Conservation (phyloP, 2,888 invertebrate species). For the Drosophila borborema region DNA sequence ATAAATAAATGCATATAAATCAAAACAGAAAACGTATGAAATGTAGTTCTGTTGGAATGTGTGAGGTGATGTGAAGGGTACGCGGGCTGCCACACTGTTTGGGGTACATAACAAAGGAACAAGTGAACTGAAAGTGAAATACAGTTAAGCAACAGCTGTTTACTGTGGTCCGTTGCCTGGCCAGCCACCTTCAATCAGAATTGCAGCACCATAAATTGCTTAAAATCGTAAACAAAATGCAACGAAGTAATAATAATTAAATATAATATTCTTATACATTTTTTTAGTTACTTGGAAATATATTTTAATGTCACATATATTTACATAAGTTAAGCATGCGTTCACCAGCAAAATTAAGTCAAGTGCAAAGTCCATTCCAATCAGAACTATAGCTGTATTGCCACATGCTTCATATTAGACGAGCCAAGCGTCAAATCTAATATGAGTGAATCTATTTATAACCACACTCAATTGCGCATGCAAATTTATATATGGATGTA, state of each 20-base stretch:
- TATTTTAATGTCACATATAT: not conserved
- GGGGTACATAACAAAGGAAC: conserved; percentile 29
- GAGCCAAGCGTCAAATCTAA: conserved; percentile 7
- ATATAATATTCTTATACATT: not conserved
- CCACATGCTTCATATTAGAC: conserved; percentile 4
- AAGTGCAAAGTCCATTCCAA: conserved; percentile 55
- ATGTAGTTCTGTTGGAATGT: not conserved
- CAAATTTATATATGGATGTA: not conserved
- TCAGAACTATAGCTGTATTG: conserved; percentile 23
- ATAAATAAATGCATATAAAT: not conserved
- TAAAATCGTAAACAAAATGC: conserved; percentile 11
- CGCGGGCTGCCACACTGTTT: conserved; percentile 14
- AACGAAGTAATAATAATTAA: not conserved
- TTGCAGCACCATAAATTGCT: conserved; percentile 3
- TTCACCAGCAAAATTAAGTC: conserved; percentile 1
- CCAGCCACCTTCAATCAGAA: conserved; percentile 31
- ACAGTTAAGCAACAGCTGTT: conserved; percentile 54
- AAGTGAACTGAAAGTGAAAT: conserved; percentile 19
- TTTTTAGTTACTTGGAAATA: not conserved
- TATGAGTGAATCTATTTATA: conserved; percentile 47
- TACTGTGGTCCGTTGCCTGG: not conserved
- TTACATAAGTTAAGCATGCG: not conserved
- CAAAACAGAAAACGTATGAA: conserved; percentile 5
- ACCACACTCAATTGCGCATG: conserved; percentile 28
- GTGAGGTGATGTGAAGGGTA: not conserved